These are phyloP conservation scores for Alosa sapidissima DNA, from an alignment of 2,797 vertebrate genomes.

Conservation along the genomic window DNA sequence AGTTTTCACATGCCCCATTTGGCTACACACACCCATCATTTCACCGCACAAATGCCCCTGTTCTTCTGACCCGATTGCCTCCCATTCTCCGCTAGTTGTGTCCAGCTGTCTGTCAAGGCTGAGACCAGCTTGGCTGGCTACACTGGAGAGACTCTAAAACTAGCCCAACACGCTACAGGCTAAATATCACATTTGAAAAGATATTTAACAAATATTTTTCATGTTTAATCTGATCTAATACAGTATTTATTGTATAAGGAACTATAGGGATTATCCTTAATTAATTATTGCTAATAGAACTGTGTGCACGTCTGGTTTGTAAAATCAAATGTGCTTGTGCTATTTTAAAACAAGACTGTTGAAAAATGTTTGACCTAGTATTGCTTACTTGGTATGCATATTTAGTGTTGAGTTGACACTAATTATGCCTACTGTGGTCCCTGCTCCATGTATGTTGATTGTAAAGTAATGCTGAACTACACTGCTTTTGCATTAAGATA, in stretches of 20 bases:
- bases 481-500: background rate
- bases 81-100: background rate
- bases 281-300: background rate
- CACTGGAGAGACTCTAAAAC: background rate
- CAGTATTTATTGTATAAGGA: background rate
- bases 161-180: background rate
- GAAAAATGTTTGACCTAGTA: slow-evolving; percentile 22
- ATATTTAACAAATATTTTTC: background rate
- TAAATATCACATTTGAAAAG: background rate
- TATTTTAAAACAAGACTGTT: background rate
- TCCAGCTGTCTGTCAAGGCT: background rate
- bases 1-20: background rate
- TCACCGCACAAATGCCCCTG: background rate
- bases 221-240: background rate
- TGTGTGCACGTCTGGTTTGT: background rate
- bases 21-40: background rate
- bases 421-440: background rate
- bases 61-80: background rate
- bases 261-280: background rate
- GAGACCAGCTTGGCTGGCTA: background rate
- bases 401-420: background rate
- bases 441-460: background rate
- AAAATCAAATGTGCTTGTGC: background rate
- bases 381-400: background rate
- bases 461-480: background rate